Evolutionary conservation across 2,888 invertebrate species (phyloP), one percentile per base, ranked within the genome.

Genomic region (Cheilosia variabilis): DNA sequence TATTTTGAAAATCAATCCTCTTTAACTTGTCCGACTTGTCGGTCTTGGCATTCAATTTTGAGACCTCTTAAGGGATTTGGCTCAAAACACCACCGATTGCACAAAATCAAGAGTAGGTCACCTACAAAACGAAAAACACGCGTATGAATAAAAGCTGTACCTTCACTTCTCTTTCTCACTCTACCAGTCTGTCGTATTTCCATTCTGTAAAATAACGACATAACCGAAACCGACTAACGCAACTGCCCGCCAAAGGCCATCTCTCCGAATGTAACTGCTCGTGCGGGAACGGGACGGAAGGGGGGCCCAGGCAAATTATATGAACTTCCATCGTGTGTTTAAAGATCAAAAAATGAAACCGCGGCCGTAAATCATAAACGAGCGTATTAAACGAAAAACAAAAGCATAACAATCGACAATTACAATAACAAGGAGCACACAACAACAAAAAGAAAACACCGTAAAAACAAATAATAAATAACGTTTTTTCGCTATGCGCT

Each of bases 401-500:
- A 66, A 68, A 31, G 17, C 68, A 43, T 34, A 45, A 55, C 45
- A 66, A 60, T 50, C 13, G 1, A 41, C 10, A 50, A 50, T 50
- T 50, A 72, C 43, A 50, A 58, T 27, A 58, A 66, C 47, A 24
- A 50, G 27, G 41, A 37, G 13, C 52, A 52, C 52, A 58, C 17
- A 37, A 4, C 15, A 66, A 52, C 50, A 71, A 60, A 57, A 27
- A 37, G 19, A 53, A 52, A 43, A 55, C 13, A 17, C 27, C 9
- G 71, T 52, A 76, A 77, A 75, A 77, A 63, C 65, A 53, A 60
- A 76, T 57, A 69, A 80, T 66, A 73, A 73, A 73, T 80, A 62
- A 80, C 60, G 72, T 68, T 81, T 81, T 86, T 81, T 72, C 81
- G 68, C 81, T 63, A 62, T 53, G 62, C 66, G 60, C 66, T 41